Conservation (phyloP, 2,888 invertebrate species). For the Limnephilus rhombicus region DNA sequence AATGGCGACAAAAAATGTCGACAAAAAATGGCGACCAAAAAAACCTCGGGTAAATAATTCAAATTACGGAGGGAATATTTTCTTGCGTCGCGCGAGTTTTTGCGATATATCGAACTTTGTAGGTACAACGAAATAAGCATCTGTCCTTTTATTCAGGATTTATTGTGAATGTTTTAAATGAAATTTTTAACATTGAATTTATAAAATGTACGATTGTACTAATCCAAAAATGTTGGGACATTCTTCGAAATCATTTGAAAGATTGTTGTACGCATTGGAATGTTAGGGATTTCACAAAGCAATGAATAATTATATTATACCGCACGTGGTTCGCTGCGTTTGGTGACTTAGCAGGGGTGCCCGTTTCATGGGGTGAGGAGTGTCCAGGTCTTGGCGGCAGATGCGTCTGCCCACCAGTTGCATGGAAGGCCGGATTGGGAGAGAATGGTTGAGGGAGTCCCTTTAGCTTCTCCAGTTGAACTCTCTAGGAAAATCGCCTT, state of each 20-base stretch:
- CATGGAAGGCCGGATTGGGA: too few relatives aligned
- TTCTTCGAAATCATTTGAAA: neutral
- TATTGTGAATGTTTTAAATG: neutral
- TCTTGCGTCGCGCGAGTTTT: neutral
- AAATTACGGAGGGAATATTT: conserved; percentile 16
- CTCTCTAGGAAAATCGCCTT: too few relatives aligned
- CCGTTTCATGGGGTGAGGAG: too few relatives aligned
- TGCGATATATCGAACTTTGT: neutral
- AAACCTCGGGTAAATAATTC: conserved; percentile 24
- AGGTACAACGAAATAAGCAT: neutral
- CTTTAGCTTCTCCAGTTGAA: too few relatives aligned
- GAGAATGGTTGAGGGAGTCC: too few relatives aligned
- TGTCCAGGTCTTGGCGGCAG: too few relatives aligned
- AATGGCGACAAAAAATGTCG: conserved; percentile 29
- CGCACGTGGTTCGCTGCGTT: too few relatives aligned
- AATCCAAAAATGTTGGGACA: neutral
- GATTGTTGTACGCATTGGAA: neutral
- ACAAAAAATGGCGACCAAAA: neutral
- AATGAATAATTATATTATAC: neutral
- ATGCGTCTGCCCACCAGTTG: too few relatives aligned
- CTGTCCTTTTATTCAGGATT: neutral
- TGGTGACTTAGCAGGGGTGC: too few relatives aligned
- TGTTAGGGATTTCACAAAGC: neutral
- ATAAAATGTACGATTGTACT: neutral
- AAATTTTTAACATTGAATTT: neutral